Conservation (phyloP, 1,140 invertebrate species). For the Lerema accius region DNA sequence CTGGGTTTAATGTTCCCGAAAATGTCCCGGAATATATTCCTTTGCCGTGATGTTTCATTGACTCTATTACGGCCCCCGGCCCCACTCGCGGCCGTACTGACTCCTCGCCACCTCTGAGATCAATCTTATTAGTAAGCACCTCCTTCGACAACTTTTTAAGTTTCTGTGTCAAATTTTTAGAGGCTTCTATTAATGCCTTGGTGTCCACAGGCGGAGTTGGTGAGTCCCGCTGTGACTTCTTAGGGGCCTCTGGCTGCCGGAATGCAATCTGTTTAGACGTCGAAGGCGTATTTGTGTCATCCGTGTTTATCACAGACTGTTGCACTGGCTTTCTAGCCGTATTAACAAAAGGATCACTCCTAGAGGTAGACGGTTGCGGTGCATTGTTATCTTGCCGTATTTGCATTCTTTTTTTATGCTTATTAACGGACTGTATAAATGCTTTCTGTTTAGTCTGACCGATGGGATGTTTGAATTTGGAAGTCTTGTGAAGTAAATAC, state of each 20-base stretch:
- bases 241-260: constrained; percentile 62
- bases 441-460: constrained; percentile 79
- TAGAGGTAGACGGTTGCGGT: constrained; percentile 74
- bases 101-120: constrained; percentile 80
- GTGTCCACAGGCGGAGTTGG: constrained; percentile 84
- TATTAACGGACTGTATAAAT: constrained; percentile 80
- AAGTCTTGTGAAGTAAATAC: constrained; percentile 81
- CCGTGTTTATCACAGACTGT: constrained; percentile 46
- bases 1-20: constrained; percentile 95
- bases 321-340: constrained; percentile 60
- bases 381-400: constrained; percentile 51
- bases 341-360: constrained; percentile 64
- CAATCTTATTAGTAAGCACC: constrained; percentile 88
- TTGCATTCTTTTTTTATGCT: constrained; percentile 79
- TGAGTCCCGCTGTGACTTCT: constrained; percentile 58
- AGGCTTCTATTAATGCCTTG: constrained; percentile 92
- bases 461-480: constrained; percentile 79
- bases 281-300: constrained; percentile 63
- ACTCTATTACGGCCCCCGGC: constrained; percentile 95
- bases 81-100: constrained; percentile 77
- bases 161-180: constrained; percentile 95
- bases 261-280: constrained; percentile 66
- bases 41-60: constrained; percentile 96
- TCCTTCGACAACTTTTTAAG: constrained; percentile 95
- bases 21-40: constrained; percentile 94